Percentiles rank a stretch among this genome's conserved stretches.
Evolutionary conservation across 2,113 vertebrate genomes (phyloP).

Genomic region (Potamarius usumacintae): DNA sequence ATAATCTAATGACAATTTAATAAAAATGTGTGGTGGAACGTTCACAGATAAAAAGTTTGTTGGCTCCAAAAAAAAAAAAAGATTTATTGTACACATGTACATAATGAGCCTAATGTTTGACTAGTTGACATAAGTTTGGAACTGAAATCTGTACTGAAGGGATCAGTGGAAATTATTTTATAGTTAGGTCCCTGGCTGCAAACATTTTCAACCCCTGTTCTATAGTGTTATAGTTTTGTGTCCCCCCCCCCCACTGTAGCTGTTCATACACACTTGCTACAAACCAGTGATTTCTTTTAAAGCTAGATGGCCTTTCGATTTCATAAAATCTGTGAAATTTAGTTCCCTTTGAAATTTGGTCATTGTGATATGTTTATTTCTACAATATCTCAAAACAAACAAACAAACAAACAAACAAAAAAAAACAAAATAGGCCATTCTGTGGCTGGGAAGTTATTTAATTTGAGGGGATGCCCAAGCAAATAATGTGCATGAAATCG

Average conservation of each 20-base stretch:
- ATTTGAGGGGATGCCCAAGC: no score
- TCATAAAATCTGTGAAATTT: no score
- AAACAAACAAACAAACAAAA: no score
- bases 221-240: not conserved
- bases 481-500: no score
- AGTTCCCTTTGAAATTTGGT: no score
- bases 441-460: no score
- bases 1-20: not conserved
- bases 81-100: not conserved
- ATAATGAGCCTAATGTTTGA: not conserved
- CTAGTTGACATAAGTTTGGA: not conserved
- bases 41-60: not conserved
- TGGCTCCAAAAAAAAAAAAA: not conserved
- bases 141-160: not conserved
- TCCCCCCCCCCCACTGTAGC: not conserved
- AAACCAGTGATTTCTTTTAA: not conserved
- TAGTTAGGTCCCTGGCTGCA: not conserved
- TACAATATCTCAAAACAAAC: no score
- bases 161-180: not conserved
- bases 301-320: no score
- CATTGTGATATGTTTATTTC: no score
- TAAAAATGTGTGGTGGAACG: not conserved
- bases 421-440: no score
- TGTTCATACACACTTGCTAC: not conserved
- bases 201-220: not conserved